Evolutionary conservation across 2,113 vertebrate species (phyloP).

Genomic region (Pterocles orientalis): DNA sequence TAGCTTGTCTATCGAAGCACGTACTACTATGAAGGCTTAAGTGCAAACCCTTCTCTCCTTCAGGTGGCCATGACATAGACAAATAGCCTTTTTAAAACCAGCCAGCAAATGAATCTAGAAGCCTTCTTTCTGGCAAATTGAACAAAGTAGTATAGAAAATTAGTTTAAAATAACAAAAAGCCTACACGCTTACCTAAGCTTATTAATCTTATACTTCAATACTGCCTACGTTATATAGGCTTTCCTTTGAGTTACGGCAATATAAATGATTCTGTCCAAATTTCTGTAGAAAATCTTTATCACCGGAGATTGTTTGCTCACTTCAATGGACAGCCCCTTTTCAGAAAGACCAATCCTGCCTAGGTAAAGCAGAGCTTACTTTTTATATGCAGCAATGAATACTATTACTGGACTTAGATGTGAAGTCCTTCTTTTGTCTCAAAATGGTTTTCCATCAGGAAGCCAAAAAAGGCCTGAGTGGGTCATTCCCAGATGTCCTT

Average conservation of each 20-base stretch:
- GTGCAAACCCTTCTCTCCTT: background rate
- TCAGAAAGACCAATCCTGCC: background rate
- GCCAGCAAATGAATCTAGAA: background rate
- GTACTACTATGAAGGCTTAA: background rate
- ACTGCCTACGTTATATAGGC: background rate
- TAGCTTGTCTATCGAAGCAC: background rate
- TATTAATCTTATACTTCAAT: background rate
- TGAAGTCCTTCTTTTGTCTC: background rate
- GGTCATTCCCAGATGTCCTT: background rate
- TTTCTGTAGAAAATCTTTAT: background rate
- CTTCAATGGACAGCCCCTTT: background rate
- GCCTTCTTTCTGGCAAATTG: background rate
- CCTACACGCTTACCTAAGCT: background rate
- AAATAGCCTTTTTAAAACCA: conserved; percentile 2
- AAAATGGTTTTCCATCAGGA: background rate
- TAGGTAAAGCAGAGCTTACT: background rate
- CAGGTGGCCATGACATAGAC: background rate
- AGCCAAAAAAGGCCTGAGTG: background rate
- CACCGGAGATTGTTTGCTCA: background rate
- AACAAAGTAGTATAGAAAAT: background rate
- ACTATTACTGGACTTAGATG: background rate
- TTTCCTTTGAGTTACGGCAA: background rate
- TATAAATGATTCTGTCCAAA: background rate
- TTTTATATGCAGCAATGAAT: background rate
- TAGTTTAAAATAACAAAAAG: conserved; percentile 2